Evolutionary conservation across 2,797 vertebrate species (phyloP).

Genomic region (Sebastes flavidus): DNA sequence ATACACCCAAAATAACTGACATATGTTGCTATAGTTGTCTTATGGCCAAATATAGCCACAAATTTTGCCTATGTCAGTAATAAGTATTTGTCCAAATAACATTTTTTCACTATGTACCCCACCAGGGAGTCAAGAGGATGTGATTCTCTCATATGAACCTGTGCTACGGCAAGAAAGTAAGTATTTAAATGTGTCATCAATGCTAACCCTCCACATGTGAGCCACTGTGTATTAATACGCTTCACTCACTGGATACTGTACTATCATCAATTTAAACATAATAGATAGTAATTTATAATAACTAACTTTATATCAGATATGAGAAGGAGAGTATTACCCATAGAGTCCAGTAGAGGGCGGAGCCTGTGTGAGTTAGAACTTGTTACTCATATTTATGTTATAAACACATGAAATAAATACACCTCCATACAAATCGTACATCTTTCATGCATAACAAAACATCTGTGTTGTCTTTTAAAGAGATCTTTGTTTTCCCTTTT

Average conservation of each 20-base stretch:
- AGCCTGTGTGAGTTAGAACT: too few relatives aligned
- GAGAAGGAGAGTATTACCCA: too few relatives aligned
- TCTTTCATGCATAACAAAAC: too few relatives aligned
- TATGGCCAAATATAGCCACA: not conserved
- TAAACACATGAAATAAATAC: not conserved
- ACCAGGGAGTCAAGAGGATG: slow-evolving; percentile 94
- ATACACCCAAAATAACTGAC: not conserved
- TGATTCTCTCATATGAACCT: slow-evolving; percentile 95
- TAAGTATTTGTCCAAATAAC: not conserved
- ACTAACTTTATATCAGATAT: not conserved
- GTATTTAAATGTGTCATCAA: slow-evolving; percentile 22
- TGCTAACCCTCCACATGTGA: not conserved
- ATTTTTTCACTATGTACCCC: slow-evolving; percentile 71
- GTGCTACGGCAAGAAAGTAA: slow-evolving; percentile 97
- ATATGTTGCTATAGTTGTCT: slow-evolving; percentile 9
- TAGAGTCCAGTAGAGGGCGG: too few relatives aligned
- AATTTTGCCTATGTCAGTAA: not conserved
- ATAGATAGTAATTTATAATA: not conserved
- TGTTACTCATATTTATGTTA: too few relatives aligned
- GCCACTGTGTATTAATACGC: not conserved
- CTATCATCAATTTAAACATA: not conserved
- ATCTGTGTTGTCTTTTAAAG: not conserved
- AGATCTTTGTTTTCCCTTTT: slow-evolving; percentile 19
- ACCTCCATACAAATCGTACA: too few relatives aligned
- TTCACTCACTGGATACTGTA: not conserved